phyloP scores from a whole-genome alignment of 2,888 invertebrate genomes.

The Pollenia angustigena region DNA sequence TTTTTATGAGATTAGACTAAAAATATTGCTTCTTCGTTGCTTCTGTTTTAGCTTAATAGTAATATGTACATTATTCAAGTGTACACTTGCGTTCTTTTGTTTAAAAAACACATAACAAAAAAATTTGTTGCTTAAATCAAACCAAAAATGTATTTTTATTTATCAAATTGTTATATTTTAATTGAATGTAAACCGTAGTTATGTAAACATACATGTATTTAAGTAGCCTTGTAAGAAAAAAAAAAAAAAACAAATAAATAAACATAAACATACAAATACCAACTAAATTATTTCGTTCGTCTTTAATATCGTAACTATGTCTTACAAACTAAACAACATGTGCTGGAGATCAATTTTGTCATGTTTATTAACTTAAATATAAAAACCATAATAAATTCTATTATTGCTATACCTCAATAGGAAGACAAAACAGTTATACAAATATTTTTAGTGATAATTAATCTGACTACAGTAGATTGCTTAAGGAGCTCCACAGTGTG shows the following conservation, averaged over 20 bases:
- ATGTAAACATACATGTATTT: slow-evolving; percentile 21
- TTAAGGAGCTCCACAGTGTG: slow-evolving; percentile 76
- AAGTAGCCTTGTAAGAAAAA: slow-evolving; percentile 39
- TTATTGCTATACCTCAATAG: slow-evolving; percentile 49
- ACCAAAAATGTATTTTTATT: slow-evolving; percentile 51
- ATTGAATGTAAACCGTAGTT: slow-evolving; percentile 52
- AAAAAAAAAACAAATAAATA: slow-evolving; percentile 41
- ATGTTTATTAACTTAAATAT: background rate
- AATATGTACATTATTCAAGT: slow-evolving; percentile 41
- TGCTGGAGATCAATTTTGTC: slow-evolving; percentile 23
- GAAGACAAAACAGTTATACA: slow-evolving; percentile 52
- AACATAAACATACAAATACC: slow-evolving; percentile 18
- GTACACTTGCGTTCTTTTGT: slow-evolving; percentile 49
- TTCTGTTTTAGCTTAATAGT: slow-evolving; percentile 33
- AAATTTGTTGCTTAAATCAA: slow-evolving; percentile 59
- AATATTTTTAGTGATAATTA: too few relatives aligned
- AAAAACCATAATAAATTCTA: background rate
- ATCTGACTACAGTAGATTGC: background rate
- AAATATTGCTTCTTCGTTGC: slow-evolving; percentile 15
- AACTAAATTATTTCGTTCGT: background rate
- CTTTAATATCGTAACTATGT: background rate
- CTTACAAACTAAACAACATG: background rate
- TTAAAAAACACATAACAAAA: slow-evolving; percentile 40
- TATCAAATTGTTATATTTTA: slow-evolving; percentile 53
- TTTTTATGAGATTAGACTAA: slow-evolving; percentile 28